These are phyloP conservation scores for Sphecodes monilicornis DNA, from an alignment of 2,888 invertebrate species.

Conservation along the genomic window DNA sequence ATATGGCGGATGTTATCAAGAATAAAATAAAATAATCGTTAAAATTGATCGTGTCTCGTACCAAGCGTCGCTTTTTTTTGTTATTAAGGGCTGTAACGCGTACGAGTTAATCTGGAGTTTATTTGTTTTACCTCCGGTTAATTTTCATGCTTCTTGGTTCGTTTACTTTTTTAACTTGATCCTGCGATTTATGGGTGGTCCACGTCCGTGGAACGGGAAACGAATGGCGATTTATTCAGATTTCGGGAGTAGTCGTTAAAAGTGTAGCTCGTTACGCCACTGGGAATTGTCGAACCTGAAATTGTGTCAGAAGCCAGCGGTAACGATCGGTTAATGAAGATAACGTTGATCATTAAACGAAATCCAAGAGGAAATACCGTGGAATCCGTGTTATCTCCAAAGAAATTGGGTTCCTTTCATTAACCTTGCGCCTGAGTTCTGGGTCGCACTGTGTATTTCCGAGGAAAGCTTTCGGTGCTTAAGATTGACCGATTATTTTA, in stretches of 20 bases:
- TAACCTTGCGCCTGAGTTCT: conserved; percentile 41
- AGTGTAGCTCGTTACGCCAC: conserved; percentile 24
- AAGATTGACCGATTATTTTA: conserved; percentile 3
- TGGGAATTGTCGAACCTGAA: conserved; percentile 30
- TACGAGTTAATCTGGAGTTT: not conserved
- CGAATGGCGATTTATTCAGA: not conserved
- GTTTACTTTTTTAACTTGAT: not conserved
- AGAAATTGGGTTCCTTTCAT: conserved; percentile 49
- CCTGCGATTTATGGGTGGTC: not conserved
- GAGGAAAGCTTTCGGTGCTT: conserved; percentile 6
- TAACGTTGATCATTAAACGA: conserved; percentile 51
- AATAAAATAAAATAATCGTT: not conserved
- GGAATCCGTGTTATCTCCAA: conserved; percentile 37
- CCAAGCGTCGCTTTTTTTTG: not conserved
- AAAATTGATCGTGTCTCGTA: not conserved
- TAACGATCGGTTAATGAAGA: conserved; percentile 54
- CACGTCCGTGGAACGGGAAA: not conserved
- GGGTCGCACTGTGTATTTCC: conserved; percentile 4
- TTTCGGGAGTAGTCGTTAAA: not conserved
- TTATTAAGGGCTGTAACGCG: not conserved
- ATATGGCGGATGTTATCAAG: not conserved
- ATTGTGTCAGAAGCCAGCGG: conserved; percentile 29
- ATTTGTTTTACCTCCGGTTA: not conserved
- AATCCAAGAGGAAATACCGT: conserved; percentile 37
- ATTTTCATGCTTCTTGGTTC: not conserved